These are phyloP conservation scores for Procambarus virginalis DNA, from an alignment of 1,140 invertebrate species.

Conservation along the genomic window DNA sequence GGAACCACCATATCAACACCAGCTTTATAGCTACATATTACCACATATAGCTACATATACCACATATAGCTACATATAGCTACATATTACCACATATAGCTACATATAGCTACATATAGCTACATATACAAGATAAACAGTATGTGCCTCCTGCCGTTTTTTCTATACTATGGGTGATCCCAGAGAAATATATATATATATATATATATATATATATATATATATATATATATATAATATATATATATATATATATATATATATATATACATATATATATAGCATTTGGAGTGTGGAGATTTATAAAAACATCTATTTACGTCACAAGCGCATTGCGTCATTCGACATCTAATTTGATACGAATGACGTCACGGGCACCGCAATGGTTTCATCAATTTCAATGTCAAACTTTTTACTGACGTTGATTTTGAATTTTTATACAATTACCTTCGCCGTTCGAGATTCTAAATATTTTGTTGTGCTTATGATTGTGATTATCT, in stretches of 20 bases:
- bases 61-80: too few relatives aligned
- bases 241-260: not conserved
- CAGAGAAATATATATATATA: not conserved
- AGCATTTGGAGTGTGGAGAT: not conserved
- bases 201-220: slow-evolving; percentile 25
- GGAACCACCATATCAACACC: not conserved
- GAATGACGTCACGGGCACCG: not conserved
- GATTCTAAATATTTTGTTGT: not conserved
- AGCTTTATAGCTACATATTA: not conserved
- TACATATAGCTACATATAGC: too few relatives aligned
- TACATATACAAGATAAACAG: not conserved
- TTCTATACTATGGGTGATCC: too few relatives aligned
- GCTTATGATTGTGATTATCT: not conserved
- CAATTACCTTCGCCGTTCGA: not conserved
- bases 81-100: too few relatives aligned
- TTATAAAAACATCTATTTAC: not conserved
- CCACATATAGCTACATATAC: too few relatives aligned
- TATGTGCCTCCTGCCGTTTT: not conserved
- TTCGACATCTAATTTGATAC: not conserved
- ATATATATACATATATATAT: slow-evolving; percentile 17
- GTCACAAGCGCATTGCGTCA: not conserved
- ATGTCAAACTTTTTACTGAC: not conserved
- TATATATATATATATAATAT: slow-evolving; percentile 44
- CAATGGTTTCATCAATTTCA: not conserved
- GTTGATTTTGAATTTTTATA: slow-evolving; percentile 3